phyloP scores from a whole-genome alignment of 2,888 invertebrate genomes.

The Oscheius sp. region DNA sequence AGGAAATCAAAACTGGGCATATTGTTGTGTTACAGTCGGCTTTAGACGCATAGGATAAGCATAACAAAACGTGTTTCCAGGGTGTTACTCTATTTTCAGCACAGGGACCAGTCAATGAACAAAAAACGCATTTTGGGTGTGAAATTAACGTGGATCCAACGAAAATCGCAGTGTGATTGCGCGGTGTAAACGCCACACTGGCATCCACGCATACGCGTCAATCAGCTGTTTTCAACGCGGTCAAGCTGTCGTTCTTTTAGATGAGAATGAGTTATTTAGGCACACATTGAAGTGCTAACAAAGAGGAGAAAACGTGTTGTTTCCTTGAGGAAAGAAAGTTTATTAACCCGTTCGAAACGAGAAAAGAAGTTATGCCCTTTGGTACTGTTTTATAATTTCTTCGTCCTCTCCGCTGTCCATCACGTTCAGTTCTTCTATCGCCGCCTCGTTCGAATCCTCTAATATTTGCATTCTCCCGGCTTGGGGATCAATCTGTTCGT shows the following conservation, averaged over 20 bases:
- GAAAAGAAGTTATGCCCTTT: background rate
- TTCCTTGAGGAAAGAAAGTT: background rate
- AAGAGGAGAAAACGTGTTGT: background rate
- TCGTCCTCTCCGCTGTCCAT: conserved; percentile 40
- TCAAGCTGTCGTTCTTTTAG: background rate
- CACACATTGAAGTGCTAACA: no score
- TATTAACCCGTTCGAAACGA: conserved; percentile 5
- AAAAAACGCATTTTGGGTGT: no score
- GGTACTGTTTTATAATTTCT: conserved; percentile 17
- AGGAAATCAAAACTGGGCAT: no score
- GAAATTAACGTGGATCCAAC: conserved; percentile 28
- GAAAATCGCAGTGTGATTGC: conserved; percentile 1
- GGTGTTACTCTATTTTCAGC: no score
- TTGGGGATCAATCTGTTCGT: conserved; percentile 45
- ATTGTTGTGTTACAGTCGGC: no score
- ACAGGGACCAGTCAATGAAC: no score
- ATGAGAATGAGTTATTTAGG: background rate
- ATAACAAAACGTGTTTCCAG: no score
- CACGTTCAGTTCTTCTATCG: conserved; percentile 43
- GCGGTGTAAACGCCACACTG: background rate
- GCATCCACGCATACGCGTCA: background rate
- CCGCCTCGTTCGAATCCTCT: conserved; percentile 6
- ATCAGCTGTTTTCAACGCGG: background rate
- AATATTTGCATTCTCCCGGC: conserved; percentile 41
- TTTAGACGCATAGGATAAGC: no score